Evolutionary conservation across 2,113 vertebrate species (phyloP).

Genomic region (Pygoscelis adeliae): DNA sequence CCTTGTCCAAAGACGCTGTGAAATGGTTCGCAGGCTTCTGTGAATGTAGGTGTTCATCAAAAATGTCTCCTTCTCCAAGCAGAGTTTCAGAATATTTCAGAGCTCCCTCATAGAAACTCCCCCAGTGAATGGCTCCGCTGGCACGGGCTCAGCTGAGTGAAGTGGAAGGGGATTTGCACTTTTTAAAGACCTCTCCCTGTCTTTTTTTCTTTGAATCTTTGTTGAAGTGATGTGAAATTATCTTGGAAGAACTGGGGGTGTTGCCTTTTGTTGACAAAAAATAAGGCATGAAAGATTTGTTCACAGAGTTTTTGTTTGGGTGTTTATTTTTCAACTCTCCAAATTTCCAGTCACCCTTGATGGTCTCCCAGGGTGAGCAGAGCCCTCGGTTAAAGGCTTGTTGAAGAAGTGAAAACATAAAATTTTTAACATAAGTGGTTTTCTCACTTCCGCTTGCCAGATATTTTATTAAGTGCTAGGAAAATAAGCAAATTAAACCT

Average conservation of each 20-base stretch:
- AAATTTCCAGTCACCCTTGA: background rate
- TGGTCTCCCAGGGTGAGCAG: background rate
- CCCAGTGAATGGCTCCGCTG: background rate
- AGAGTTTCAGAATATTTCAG: background rate
- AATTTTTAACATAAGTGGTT: constrained; percentile 14
- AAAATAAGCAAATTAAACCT: constrained; percentile 41
- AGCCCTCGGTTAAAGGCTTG: background rate
- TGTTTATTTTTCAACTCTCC: background rate
- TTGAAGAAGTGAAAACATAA: background rate
- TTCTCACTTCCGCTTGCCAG: constrained; percentile 37
- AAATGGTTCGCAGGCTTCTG: background rate
- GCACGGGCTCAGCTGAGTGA: background rate
- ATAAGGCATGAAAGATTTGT: background rate
- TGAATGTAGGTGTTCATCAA: background rate
- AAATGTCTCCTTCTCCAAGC: background rate
- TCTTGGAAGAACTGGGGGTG: background rate
- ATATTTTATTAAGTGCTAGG: constrained; percentile 45
- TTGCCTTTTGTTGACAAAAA: background rate
- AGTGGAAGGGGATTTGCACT: background rate
- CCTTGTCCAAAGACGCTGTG: background rate
- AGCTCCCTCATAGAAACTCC: background rate
- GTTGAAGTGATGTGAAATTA: background rate
- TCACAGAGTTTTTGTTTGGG: background rate
- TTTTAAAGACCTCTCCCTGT: background rate
- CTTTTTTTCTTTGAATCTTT: background rate